Conservation (phyloP, 2,797 vertebrate species). For the Buphagus erythrorhynchus region DNA sequence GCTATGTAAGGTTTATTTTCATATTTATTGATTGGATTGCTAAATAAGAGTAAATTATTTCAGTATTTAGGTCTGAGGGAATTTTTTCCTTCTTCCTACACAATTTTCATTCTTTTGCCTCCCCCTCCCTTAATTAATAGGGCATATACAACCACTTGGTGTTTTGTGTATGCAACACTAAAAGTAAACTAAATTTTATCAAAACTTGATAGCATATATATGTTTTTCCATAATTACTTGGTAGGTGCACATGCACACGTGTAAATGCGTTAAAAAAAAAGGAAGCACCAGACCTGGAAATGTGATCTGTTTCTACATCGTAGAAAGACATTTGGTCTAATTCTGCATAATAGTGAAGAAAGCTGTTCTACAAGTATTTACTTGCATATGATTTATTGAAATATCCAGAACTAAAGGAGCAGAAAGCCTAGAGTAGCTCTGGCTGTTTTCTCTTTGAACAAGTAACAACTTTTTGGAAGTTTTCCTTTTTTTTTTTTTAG, state of each 20-base stretch:
- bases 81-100: not conserved
- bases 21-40: not conserved
- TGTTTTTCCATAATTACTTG: not conserved
- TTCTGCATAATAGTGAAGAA: not conserved
- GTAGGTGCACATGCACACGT: rapidly evolving
- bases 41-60: not conserved
- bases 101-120: not conserved
- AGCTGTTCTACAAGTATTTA: not conserved
- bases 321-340: not conserved
- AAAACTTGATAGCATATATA: not conserved
- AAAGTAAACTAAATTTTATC: not conserved
- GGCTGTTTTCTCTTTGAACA: not conserved
- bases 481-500: not conserved
- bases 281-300: not conserved
- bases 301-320: not conserved
- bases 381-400: not conserved
- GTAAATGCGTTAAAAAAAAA: not conserved
- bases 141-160: not conserved
- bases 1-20: not conserved
- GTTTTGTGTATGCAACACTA: not conserved
- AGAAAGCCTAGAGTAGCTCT: not conserved
- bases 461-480: not conserved
- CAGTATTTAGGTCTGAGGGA: not conserved
- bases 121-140: not conserved
- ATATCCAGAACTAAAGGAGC: not conserved